phyloP scores from a whole-genome alignment of 2,113 vertebrate genomes.

The Phyllostomus hastatus region DNA sequence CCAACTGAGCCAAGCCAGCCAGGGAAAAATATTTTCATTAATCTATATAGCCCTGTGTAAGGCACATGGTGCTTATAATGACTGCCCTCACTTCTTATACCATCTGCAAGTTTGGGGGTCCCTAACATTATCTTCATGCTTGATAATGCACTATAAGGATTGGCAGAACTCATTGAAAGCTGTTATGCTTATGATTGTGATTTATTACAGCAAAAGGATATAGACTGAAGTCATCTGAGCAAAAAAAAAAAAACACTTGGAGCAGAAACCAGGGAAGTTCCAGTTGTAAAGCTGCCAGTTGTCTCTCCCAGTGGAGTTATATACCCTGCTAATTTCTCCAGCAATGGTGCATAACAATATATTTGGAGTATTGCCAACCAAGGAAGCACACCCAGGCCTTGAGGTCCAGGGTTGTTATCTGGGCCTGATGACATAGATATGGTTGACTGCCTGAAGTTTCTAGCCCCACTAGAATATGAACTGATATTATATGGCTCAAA shows the following conservation, averaged over 20 bases:
- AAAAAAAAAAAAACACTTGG: no score
- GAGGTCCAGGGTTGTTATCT: neutral
- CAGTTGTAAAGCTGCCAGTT: neutral
- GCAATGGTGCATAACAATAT: neutral
- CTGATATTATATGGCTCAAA: neutral
- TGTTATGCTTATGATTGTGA: neutral
- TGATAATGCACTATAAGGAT: neutral
- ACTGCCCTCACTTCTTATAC: neutral
- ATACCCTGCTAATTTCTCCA: neutral
- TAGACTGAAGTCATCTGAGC: neutral
- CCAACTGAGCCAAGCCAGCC: no score
- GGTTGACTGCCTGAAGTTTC: neutral
- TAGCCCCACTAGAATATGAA: neutral
- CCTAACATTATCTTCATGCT: neutral
- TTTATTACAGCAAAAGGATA: neutral
- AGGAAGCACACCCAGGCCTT: neutral
- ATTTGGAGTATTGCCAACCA: neutral
- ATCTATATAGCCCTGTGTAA: neutral
- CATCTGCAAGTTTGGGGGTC: neutral
- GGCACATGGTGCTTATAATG: neutral
- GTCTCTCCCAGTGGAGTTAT: neutral
- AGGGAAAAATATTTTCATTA: neutral
- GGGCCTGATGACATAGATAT: neutral
- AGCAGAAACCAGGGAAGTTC: neutral
- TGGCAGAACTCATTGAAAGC: neutral